These are phyloP conservation scores for Lasaia peninsularis DNA, from an alignment of 1,140 invertebrate species.

Conservation along the genomic window DNA sequence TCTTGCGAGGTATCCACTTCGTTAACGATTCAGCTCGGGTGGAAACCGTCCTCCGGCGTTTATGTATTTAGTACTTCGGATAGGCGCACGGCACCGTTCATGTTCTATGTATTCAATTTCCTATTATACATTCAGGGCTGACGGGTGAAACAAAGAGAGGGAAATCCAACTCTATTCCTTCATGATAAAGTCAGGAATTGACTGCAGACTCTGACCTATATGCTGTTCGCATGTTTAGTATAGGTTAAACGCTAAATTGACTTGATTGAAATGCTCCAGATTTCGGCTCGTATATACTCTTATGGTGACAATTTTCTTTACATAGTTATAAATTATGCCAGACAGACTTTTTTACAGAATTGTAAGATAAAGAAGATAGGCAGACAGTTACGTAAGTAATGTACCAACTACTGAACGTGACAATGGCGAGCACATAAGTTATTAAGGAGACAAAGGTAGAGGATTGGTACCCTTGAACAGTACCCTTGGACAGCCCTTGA, in stretches of 20 bases:
- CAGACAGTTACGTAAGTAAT: too few relatives aligned
- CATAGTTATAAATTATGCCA: too few relatives aligned
- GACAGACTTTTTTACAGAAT: too few relatives aligned
- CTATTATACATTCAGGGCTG: background rate
- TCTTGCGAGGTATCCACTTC: background rate
- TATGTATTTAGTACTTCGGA: slow-evolving; percentile 3
- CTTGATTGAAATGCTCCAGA: slow-evolving; percentile 59
- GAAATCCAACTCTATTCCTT: background rate
- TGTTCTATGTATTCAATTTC: slow-evolving; percentile 8
- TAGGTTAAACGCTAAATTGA: slow-evolving; percentile 45
- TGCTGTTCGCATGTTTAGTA: slow-evolving; percentile 21
- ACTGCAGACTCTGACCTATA: background rate
- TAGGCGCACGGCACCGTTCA: background rate
- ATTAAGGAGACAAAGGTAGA: too few relatives aligned
- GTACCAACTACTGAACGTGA: too few relatives aligned
- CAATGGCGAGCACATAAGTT: too few relatives aligned
- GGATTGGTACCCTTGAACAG: too few relatives aligned
- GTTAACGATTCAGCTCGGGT: background rate
- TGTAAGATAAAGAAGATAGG: too few relatives aligned
- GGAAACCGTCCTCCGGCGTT: background rate
- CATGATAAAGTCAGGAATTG: background rate
- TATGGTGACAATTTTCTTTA: background rate
- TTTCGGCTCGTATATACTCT: slow-evolving; percentile 35
- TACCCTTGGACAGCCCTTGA: too few relatives aligned
- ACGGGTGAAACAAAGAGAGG: background rate